Evolutionary conservation across 2,797 vertebrate species (phyloP), one percentile per base, ranked within the genome.

Genomic region (Spea hammondii): DNA sequence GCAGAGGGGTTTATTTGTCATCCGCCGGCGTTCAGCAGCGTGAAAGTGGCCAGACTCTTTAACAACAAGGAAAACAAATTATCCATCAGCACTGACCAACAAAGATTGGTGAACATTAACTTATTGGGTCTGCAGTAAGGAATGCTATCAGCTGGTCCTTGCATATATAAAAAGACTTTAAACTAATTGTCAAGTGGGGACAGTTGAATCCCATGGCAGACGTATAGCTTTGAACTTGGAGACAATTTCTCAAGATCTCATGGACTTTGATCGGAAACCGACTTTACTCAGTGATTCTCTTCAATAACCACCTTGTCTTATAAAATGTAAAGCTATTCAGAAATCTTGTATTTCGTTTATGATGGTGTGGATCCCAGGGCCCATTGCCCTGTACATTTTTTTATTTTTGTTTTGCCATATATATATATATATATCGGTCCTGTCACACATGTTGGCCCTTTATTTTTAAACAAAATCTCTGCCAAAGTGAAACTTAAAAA

Each of bases 1-100:
- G 78, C 98, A 99, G 90, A 93, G 97, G 8, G 98, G 98, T n/a
- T 95, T 95, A 57, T 99, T 98, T 17, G 94, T 99, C 88, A 98
- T 99, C 84, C 96, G 97, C 13, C 94, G 98, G 5, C 94, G 98
- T 70, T 98, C 97, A 5, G 96, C 98, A 10, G 96, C 96, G 0
- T 99, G 95, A 96, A 54, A 54, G 10, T 17, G 6, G 45, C 14
- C 44, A 73, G 12, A 59, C 57, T 65, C 50, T 67, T 70, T 10
- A 57, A 48, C 8, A 59, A 70, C 68, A 62, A 14, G 14, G 0
- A 32, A 32, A 32, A 32, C 32, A 32, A 32, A 32, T 32, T 3
- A 13, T 51, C 48, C 64, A 11, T 6, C 10, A 12, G 51, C 69
- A 68, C 69, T 68, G 79, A 71, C 12, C 14, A 14, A 13, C n/a